These are phyloP conservation scores for Amphiduros pacificus DNA, from an alignment of 2,888 invertebrate species.

Conservation along the genomic window DNA sequence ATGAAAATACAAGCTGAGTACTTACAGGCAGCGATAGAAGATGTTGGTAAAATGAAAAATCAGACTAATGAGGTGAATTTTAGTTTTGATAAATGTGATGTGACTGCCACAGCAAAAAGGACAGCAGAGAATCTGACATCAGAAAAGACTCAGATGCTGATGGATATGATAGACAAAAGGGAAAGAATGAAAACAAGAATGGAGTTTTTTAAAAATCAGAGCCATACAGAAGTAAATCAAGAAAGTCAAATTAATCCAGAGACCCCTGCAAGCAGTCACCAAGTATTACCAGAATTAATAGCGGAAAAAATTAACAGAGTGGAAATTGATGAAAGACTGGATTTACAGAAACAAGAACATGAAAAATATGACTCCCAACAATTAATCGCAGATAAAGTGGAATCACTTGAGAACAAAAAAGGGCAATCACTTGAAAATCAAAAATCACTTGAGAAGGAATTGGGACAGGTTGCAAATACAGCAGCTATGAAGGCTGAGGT, in stretches of 20 bases:
- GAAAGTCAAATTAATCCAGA: background rate
- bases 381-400: too few species aligned
- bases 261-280: background rate
- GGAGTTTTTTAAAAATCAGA: conserved; percentile 33
- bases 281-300: background rate
- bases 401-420: too few species aligned
- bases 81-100: too few species aligned
- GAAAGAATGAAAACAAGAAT: conserved; percentile 39
- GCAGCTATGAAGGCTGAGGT: background rate
- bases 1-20: too few species aligned
- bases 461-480: too few species aligned
- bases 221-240: background rate
- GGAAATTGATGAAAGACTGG: background rate
- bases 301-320: background rate
- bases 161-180: conserved; percentile 38
- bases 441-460: too few species aligned
- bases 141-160: conserved; percentile 21
- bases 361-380: background rate
- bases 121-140: background rate
- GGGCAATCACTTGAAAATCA: too few species aligned
- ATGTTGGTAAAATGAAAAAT: background rate
- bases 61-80: background rate
- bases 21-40: too few species aligned
- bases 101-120: too few species aligned
- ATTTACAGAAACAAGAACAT: too few species aligned